phyloP scores from a whole-genome alignment of 2,888 invertebrate species.

The Clostera curtula region DNA sequence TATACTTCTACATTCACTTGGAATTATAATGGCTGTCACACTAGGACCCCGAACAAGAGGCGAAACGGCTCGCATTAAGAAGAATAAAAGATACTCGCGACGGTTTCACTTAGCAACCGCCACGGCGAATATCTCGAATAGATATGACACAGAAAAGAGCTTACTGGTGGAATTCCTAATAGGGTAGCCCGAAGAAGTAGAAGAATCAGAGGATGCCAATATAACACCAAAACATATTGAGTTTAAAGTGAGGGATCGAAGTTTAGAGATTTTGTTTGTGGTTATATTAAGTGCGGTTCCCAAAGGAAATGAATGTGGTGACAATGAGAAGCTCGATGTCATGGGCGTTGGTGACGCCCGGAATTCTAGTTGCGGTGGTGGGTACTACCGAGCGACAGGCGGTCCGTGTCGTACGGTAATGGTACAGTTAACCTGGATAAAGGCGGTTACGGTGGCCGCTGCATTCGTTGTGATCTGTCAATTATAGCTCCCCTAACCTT shows the following conservation, averaged over 20 bases:
- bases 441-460: constrained; percentile 51
- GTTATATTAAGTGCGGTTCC: constrained; percentile 41
- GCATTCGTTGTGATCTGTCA: constrained; percentile 53
- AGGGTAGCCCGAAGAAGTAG: constrained; percentile 26
- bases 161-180: constrained; percentile 40
- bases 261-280: constrained; percentile 34
- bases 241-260: too few species aligned
- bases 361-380: constrained; percentile 55
- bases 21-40: constrained; percentile 72
- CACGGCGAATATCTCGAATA: constrained; percentile 52
- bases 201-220: constrained; percentile 16
- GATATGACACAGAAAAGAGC: constrained; percentile 54
- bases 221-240: too few species aligned
- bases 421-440: constrained; percentile 58
- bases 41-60: constrained; percentile 66
- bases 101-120: constrained; percentile 64
- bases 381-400: constrained; percentile 30
- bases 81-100: constrained; percentile 61
- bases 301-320: constrained; percentile 46
- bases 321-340: constrained; percentile 31
- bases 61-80: constrained; percentile 64
- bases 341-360: constrained; percentile 24
- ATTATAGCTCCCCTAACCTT: constrained; percentile 55
- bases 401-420: constrained; percentile 53
- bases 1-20: constrained; percentile 64